These are phyloP conservation scores for Tapera naevia DNA, from an alignment of 2,797 vertebrate genomes.

Conservation along the genomic window DNA sequence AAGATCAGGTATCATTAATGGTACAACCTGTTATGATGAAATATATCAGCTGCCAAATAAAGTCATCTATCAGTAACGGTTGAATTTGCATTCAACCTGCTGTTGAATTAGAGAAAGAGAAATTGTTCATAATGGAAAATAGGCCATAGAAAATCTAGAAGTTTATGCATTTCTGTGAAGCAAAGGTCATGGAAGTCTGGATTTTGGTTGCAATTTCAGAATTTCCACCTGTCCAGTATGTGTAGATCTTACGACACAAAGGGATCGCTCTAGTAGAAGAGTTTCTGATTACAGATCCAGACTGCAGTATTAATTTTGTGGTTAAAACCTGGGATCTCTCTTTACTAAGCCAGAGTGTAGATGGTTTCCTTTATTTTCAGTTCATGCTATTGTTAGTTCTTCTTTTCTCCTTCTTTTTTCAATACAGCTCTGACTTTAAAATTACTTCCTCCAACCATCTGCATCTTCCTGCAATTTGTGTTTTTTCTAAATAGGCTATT, in stretches of 20 bases:
- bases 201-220: background rate
- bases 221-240: background rate
- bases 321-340: background rate
- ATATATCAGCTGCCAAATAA: background rate
- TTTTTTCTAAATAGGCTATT: background rate
- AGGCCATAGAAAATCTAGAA: background rate
- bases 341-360: background rate
- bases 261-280: background rate
- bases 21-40: background rate
- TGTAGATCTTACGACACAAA: background rate
- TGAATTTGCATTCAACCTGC: background rate
- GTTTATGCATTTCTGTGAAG: background rate
- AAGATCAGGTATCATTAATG: background rate
- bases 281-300: background rate
- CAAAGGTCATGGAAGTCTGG: background rate
- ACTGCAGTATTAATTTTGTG: background rate
- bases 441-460: background rate
- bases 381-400: background rate
- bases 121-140: background rate
- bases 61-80: background rate
- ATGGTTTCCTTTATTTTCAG: background rate
- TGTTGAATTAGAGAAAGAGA: background rate
- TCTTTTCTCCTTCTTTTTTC: background rate
- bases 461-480: background rate
- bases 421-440: background rate